A percentile compares a stretch with the other conserved stretches of the same genome.
These are phyloP conservation scores for Denticeps clupeoides DNA, from an alignment of 2,797 vertebrate species.

Conservation along the genomic window DNA sequence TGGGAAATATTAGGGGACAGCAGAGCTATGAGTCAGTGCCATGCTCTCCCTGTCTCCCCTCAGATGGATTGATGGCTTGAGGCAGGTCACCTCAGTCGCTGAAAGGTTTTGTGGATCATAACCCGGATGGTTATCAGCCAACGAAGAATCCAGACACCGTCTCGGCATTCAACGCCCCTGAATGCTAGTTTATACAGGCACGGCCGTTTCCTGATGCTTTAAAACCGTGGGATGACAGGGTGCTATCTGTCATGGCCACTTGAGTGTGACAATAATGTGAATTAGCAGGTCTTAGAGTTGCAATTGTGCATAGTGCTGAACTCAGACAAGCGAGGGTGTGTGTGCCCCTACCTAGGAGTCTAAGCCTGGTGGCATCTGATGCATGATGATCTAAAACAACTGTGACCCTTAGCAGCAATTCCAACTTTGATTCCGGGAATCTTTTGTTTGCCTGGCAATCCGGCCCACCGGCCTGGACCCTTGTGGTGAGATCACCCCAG, in stretches of 20 bases:
- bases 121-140: conserved; percentile 43
- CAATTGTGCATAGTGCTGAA: conserved; percentile 4
- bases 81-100: conserved; percentile 52
- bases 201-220: background rate
- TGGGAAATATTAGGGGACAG: too few species aligned
- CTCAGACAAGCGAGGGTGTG: background rate
- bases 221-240: background rate
- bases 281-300: conserved; percentile 15
- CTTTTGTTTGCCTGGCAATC: conserved; percentile 49
- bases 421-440: conserved; percentile 37
- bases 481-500: conserved; percentile 29
- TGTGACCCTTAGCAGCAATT: conserved; percentile 49
- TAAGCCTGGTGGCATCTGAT: conserved; percentile 51
- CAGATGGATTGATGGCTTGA: conserved; percentile 42
- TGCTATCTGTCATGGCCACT: background rate
- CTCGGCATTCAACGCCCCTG: too few species aligned
- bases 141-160: too few species aligned
- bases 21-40: conserved; percentile 46
- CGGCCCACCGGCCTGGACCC: conserved; percentile 41
- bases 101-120: conserved; percentile 49
- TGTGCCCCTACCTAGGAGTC: conserved; percentile 33
- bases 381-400: conserved; percentile 67
- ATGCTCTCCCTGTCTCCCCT: conserved; percentile 48
- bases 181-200: too few species aligned
- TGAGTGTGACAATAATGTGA: background rate